Base-by-base conservation (phyloP, 2,797 vertebrate genomes). In the Apogon talboti region DNA sequence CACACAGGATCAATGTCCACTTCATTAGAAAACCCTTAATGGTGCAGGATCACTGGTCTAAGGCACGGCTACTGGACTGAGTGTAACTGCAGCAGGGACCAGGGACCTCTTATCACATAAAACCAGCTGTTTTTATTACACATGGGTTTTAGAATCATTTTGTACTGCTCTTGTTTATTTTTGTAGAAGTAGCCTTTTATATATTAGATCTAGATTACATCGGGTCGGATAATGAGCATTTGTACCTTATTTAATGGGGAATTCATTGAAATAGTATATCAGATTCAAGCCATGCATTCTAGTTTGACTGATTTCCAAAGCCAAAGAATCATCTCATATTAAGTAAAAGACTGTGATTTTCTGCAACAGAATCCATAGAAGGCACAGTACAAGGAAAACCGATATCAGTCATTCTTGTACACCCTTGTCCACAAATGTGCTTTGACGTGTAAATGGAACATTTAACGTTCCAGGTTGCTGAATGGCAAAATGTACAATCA, bases 341-440 rank as follows among this genome's bases (percentile, higher is more conserved):
- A 40, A 46, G 48, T 47, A 11, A 24, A 71, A 52, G 61, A 37
- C 24, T 35, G 6, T 13, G 3, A 40, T 24, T 11, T 14, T 28
- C 35, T 41, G 38, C 30, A 28, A 57, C n/a, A 38, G 28, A 43
- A 77, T 48, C n/a, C 14, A 18, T 50, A 41, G n/a, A 80, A 81
- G 69, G 62, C 61, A 74, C 66, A 47, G 63, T 30, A 60, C n/a
- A 57, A 48, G 2, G 30, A 28, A 49, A 62, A 24, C 4, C 12
- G 11, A 42, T 60, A 45, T 55, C 35, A 41, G 21, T 24, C 21
- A 24, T 24, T 24, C 21, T 24, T 24, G 21, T 24, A 24, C 21
- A 24, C 21, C 21, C 21, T 24, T 24, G 21, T 24, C 21, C 21
- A 24, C 21, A 24, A 24, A 24, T 24, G 21, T 24, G 5, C 21